Evolutionary conservation across 2,113 vertebrate species (phyloP).

Genomic region (Seriola dumerili): DNA sequence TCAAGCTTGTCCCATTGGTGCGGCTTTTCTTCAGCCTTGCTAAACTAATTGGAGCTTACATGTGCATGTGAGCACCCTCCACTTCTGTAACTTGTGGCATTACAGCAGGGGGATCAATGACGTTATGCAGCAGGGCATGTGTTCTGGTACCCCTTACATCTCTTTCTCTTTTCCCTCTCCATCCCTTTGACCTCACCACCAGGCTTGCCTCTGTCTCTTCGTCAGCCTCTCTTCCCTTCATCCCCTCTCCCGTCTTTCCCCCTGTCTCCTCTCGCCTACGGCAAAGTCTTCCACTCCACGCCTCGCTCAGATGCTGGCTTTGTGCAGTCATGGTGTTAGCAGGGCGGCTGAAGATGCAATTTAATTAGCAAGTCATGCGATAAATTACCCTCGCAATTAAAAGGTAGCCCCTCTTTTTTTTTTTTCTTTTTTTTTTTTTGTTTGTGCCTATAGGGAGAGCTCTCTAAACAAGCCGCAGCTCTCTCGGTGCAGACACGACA

Average conservation of each 20-base stretch:
- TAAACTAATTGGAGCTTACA: constrained; percentile 49
- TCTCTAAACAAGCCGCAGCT: constrained; percentile 50
- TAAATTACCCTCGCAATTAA: constrained; percentile 75
- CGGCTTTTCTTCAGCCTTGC: constrained; percentile 28
- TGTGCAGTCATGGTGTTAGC: constrained; percentile 32
- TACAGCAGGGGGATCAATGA: constrained; percentile 21
- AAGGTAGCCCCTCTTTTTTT: constrained; percentile 34
- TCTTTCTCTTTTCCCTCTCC: constrained; percentile 10
- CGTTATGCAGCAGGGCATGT: constrained; percentile 9
- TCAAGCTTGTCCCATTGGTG: neutral
- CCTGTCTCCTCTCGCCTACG: constrained; percentile 10
- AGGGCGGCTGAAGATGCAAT: constrained; percentile 63
- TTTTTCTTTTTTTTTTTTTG: constrained; percentile 29
- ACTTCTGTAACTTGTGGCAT: constrained; percentile 35
- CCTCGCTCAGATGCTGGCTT: constrained; percentile 24
- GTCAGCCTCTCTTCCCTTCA: constrained; percentile 1
- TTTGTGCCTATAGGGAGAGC: constrained; percentile 63
- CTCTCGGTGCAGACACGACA: constrained; percentile 25
- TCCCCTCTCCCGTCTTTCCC: constrained; percentile 1
- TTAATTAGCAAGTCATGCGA: constrained; percentile 76
- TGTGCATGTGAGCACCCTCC: constrained; percentile 17
- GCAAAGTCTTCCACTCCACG: constrained; percentile 34
- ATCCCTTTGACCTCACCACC: constrained; percentile 30
- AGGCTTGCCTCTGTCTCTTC: constrained; percentile 21
- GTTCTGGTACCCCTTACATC: constrained; percentile 25